These are phyloP conservation scores for Antheraea yamamai DNA, from an alignment of 2,888 invertebrate species.

Conservation along the genomic window DNA sequence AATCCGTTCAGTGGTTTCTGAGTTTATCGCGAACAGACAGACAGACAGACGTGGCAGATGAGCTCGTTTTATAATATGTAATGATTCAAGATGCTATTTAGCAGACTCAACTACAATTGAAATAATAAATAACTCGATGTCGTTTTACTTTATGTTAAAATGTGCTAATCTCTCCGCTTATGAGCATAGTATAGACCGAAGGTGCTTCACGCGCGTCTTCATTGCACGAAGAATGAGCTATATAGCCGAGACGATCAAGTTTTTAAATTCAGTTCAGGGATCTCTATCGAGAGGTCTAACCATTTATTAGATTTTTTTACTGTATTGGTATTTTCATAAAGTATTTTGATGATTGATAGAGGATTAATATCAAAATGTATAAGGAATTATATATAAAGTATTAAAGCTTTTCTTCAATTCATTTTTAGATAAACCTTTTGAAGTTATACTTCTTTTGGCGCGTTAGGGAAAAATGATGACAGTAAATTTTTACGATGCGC, in stretches of 20 bases:
- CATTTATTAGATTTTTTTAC: constrained; percentile 68
- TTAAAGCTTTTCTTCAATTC: not conserved
- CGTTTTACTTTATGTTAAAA: not conserved
- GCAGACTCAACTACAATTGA: not conserved
- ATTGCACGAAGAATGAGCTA: constrained; percentile 61
- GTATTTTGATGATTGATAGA: constrained; percentile 32
- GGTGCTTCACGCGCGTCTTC: constrained; percentile 59
- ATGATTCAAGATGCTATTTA: not conserved
- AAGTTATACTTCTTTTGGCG: no score
- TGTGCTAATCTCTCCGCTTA: constrained; percentile 34
- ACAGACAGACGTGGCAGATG: no score
- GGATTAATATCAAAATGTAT: not conserved
- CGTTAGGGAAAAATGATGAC: no score
- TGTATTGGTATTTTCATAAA: constrained; percentile 47
- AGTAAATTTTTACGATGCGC: no score
- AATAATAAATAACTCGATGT: not conserved
- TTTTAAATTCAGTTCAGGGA: constrained; percentile 71
- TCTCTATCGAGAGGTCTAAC: constrained; percentile 51
- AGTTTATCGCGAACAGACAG: no score
- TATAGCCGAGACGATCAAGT: constrained; percentile 53
- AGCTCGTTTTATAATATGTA: no score
- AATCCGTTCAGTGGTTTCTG: no score
- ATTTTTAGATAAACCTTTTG: not conserved
- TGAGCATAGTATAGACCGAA: constrained; percentile 30
- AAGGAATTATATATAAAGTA: not conserved